Evolutionary conservation across 2,888 invertebrate species (phyloP).

Genomic region (Antheraea yamamai): DNA sequence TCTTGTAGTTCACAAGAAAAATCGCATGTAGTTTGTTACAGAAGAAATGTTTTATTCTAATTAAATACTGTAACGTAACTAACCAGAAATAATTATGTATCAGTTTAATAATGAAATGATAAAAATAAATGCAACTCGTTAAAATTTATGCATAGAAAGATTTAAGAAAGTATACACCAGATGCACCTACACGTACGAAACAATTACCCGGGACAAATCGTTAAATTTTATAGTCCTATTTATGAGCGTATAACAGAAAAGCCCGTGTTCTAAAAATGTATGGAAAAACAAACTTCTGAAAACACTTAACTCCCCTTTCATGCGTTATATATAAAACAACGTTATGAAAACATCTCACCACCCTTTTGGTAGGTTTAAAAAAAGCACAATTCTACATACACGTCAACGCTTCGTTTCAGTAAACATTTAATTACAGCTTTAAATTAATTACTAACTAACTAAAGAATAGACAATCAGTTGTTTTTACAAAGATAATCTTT

Average conservation of each 20-base stretch:
- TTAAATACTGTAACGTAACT: no score
- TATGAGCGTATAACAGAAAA: conserved; percentile 24
- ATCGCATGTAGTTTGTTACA: no score
- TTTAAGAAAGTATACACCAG: conserved; percentile 6
- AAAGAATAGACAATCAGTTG: no score
- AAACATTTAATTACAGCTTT: not conserved
- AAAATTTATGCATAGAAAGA: not conserved
- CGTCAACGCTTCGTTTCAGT: conserved; percentile 30
- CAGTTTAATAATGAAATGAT: not conserved
- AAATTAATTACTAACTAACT: not conserved
- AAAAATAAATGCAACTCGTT: not conserved
- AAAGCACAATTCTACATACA: conserved; percentile 37
- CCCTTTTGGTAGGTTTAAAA: conserved; percentile 47
- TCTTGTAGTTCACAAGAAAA: no score
- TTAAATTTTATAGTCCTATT: conserved; percentile 38
- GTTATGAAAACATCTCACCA: conserved; percentile 58
- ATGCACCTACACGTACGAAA: conserved; percentile 8
- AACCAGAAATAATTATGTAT: no score
- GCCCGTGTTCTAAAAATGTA: conserved; percentile 33
- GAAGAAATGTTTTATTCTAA: no score
- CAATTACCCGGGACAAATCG: conserved; percentile 32
- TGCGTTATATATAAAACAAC: conserved; percentile 59
- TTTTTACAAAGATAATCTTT: no score
- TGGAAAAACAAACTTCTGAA: conserved; percentile 46
- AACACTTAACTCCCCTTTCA: conserved; percentile 59